A percentile compares a stretch with the other conserved stretches of the same genome.
Evolutionary conservation across 2,888 invertebrate genomes (phyloP).

Genomic region (Netelia inedita): DNA sequence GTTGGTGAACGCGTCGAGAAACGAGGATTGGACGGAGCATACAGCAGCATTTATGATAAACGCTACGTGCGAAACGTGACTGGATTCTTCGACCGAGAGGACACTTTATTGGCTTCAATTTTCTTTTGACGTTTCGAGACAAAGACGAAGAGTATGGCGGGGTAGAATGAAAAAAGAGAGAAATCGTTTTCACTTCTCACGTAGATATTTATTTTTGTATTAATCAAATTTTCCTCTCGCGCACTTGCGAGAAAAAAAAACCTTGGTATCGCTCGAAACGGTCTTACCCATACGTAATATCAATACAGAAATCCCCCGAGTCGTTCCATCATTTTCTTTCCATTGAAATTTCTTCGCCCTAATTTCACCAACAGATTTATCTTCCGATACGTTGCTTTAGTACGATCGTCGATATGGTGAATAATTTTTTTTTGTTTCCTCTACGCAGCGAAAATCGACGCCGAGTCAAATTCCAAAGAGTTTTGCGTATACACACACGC

Average conservation of each 20-base stretch:
- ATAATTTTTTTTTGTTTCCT: no score
- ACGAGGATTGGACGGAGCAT: slow-evolving; percentile 32
- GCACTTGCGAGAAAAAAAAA: not conserved
- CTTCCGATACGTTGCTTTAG: no score
- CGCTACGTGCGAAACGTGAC: slow-evolving; percentile 61
- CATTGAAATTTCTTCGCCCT: no score
- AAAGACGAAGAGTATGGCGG: not conserved
- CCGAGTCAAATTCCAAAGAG: no score
- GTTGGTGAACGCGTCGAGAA: slow-evolving; percentile 17
- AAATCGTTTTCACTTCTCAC: not conserved
- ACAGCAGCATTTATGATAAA: slow-evolving; percentile 8
- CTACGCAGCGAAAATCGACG: no score
- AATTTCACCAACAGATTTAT: no score
- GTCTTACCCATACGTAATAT: not conserved
- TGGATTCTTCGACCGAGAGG: slow-evolving; percentile 53
- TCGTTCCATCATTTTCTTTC: no score
- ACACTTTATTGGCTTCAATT: slow-evolving; percentile 71
- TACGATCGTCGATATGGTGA: no score
- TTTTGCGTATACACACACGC: no score
- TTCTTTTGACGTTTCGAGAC: slow-evolving; percentile 58
- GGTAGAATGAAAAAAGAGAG: slow-evolving; percentile 2
- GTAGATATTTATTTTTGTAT: not conserved
- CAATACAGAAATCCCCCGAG: not conserved
- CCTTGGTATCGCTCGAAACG: no score
- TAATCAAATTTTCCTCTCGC: not conserved